Evolutionary conservation across 1,140 invertebrate genomes (phyloP).

Genomic region (Aphidius gifuensis): DNA sequence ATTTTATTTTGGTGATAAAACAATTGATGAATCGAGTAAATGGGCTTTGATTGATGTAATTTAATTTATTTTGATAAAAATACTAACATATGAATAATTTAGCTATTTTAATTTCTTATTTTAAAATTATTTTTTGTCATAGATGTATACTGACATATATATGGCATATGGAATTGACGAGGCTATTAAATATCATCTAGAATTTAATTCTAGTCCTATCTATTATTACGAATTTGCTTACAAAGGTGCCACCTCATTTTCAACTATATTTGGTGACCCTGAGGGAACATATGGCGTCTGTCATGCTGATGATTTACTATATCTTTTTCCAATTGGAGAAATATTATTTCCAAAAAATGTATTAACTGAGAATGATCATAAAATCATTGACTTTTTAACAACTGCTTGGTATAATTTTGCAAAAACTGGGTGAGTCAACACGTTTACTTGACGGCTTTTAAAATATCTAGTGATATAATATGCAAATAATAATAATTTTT

Average conservation of each 20-base stretch:
- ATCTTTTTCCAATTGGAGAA: constrained; percentile 65
- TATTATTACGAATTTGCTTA: constrained; percentile 67
- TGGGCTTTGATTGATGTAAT: constrained; percentile 57
- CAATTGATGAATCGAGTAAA: constrained; percentile 53
- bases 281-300: constrained; percentile 64
- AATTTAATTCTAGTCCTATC: constrained; percentile 47
- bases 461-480: no score
- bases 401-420: constrained; percentile 71
- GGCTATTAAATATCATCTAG: constrained; percentile 55
- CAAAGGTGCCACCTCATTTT: constrained; percentile 62
- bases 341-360: constrained; percentile 54
- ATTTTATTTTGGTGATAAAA: constrained; percentile 59
- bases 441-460: not conserved
- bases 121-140: constrained; percentile 30
- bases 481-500: not conserved
- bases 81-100: not conserved
- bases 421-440: constrained; percentile 58
- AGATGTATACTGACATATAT: constrained; percentile 69
- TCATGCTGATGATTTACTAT: constrained; percentile 71
- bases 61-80: constrained; percentile 12
- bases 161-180: constrained; percentile 60
- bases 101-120: not conserved
- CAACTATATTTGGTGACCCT: constrained; percentile 63
- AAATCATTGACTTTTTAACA: constrained; percentile 58
- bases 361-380: constrained; percentile 51